phyloP scores from a whole-genome alignment of 2,888 invertebrate genomes.

The Dasysyrphus albostriatus region DNA sequence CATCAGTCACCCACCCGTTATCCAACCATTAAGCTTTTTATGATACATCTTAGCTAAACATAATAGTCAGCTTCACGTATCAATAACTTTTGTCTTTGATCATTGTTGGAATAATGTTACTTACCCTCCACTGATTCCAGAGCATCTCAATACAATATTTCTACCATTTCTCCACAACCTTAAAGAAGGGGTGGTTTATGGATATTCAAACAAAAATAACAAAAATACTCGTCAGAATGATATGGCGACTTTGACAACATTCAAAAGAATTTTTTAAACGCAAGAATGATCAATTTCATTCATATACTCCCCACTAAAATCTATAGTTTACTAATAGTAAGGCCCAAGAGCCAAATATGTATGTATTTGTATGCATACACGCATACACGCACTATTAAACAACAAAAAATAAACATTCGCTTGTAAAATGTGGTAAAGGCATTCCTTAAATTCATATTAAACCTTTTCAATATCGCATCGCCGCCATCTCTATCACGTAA shows the following conservation, averaged over 20 bases:
- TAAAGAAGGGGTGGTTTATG: not conserved
- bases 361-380: too few relatives aligned
- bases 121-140: not conserved
- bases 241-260: not conserved
- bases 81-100: not conserved
- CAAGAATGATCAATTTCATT: too few relatives aligned
- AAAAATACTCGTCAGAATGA: not conserved
- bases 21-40: not conserved
- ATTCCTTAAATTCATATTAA: not conserved
- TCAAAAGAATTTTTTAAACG: not conserved
- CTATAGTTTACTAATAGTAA: too few relatives aligned
- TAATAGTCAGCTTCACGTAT: not conserved
- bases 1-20: not conserved
- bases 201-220: not conserved
- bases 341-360: too few relatives aligned
- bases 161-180: not conserved
- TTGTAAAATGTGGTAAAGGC: not conserved
- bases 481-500: constrained; percentile 24
- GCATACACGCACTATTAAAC: not conserved
- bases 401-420: not conserved
- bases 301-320: not conserved
- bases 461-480: not conserved
- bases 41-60: not conserved
- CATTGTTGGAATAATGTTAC: not conserved
- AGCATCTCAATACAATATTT: not conserved